Evolutionary conservation across 2,797 vertebrate genomes (phyloP).

Genomic region (Cryptoblepharus egeriae): DNA sequence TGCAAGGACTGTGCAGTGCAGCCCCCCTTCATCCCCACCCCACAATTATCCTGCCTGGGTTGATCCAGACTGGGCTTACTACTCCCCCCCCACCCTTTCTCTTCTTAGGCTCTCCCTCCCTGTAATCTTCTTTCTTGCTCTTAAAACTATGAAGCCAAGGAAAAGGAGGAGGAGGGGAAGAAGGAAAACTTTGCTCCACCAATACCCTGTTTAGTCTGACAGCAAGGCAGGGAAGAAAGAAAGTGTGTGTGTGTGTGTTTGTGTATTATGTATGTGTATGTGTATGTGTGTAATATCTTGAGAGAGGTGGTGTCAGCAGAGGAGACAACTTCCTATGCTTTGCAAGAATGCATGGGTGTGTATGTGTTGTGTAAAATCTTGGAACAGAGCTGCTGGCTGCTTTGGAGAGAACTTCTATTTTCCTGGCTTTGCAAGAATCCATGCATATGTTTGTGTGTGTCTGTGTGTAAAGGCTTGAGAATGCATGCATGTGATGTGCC

Average conservation of each 20-base stretch:
- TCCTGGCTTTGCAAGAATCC: not conserved
- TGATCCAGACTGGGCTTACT: not conserved
- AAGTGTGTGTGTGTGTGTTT: too few relatives aligned
- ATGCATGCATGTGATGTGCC: too few relatives aligned
- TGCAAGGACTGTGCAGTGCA: not conserved
- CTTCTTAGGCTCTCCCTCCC: not conserved
- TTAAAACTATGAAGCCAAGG: not conserved
- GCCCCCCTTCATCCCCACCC: too few relatives aligned
- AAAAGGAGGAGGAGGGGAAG: constrained; percentile 16
- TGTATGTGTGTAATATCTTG: too few relatives aligned
- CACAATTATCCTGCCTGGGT: not conserved
- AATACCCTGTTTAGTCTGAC: constrained; percentile 24
- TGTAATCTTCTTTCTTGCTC: not conserved
- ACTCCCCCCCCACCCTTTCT: not conserved
- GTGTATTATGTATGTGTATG: too few relatives aligned
- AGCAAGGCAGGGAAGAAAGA: not conserved
- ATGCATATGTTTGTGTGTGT: too few relatives aligned
- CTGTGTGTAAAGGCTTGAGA: too few relatives aligned
- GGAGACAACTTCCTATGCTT: too few relatives aligned
- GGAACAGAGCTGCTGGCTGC: not conserved
- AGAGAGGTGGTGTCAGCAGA: too few relatives aligned
- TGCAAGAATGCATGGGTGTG: too few relatives aligned
- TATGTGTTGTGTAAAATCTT: too few relatives aligned
- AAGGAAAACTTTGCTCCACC: constrained; percentile 37
- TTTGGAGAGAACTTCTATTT: constrained; percentile 32